Conservation (phyloP, 2,888 invertebrate species). For the Temnothorax unifasciatus region DNA sequence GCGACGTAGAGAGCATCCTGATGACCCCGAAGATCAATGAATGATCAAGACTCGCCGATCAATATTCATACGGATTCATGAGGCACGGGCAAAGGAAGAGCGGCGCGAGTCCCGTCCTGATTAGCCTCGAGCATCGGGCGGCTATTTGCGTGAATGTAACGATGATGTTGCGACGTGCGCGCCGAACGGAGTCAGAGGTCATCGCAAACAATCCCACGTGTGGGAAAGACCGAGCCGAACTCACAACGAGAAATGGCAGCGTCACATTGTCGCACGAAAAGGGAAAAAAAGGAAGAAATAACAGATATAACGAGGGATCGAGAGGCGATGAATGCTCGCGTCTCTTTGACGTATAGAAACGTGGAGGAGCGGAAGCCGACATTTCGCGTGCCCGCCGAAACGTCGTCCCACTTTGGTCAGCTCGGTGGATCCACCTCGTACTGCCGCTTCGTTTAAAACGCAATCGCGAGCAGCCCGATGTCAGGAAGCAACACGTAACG, state of each 20-base stretch:
- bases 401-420: constrained; percentile 42
- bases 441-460: constrained; percentile 12
- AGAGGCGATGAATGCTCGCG: constrained; percentile 29
- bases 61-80: constrained; percentile 80
- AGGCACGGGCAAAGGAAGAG: constrained; percentile 66
- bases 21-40: constrained; percentile 84
- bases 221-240: constrained; percentile 82
- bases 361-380: constrained; percentile 28
- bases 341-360: constrained; percentile 30
- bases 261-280: constrained; percentile 36
- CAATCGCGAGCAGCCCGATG: constrained; percentile 43
- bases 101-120: constrained; percentile 55
- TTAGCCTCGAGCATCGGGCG: constrained; percentile 71
- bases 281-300: constrained; percentile 2
- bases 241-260: constrained; percentile 67
- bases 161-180: constrained; percentile 83
- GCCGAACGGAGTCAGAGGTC: constrained; percentile 83
- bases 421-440: constrained; percentile 29
- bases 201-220: constrained; percentile 84
- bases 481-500: constrained; percentile 51
- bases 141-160: constrained; percentile 82
- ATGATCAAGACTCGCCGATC: constrained; percentile 79
- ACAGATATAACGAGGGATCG: constrained; percentile 49
- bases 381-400: constrained; percentile 35
- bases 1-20: constrained; percentile 75